Evolutionary conservation across 2,113 vertebrate genomes (phyloP), one percentile per base, ranked within the genome.

Genomic region (Columbina picui): DNA sequence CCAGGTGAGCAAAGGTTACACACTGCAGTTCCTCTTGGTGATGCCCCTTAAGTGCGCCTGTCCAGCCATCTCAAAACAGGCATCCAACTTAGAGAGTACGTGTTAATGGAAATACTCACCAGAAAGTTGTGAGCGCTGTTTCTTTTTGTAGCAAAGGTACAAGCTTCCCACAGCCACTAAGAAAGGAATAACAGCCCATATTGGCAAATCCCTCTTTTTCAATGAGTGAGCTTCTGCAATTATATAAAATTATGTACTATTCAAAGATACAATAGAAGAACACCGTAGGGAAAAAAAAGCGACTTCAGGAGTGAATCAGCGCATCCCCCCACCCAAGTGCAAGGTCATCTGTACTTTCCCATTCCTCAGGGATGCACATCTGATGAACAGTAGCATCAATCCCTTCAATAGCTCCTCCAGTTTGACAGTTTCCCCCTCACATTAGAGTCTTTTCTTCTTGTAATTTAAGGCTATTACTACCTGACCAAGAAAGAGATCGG

Each of bases 71-170:
- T 83, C 43, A 74, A 65, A 79, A 22, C 29, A 49, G 61, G 12
- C 5, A 38, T 7, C 6, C 26, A 30, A 59, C 6, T 60, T 19
- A 7, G 32, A 73, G 19, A 41, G 22, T 1, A 3, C 5, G 14
- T 20, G 34, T 61, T 27, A 55, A 74, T 17, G 39, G 41, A 84
- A 90, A 84, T 34, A 75, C 86, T 96, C 68, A 95, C 95, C 76
- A 36, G 83, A 13, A 18, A 32, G 55, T 6, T 38, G 5, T 23
- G 32, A 71, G 56, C 3, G 34, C 34, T 34, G 30, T 53, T 91
- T 89, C 83, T 34, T 93, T 63, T 16, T 92, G 79, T 32, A 94
- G 71, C 41, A 88, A 55, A 94, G 25, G 36, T 16, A 81, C 7
- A 87, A 75, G 41, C 57, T 64, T 84, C 79, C 88, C 13, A 15